Conservation (phyloP, 2,888 invertebrate genomes). For the Euproctis similis region DNA sequence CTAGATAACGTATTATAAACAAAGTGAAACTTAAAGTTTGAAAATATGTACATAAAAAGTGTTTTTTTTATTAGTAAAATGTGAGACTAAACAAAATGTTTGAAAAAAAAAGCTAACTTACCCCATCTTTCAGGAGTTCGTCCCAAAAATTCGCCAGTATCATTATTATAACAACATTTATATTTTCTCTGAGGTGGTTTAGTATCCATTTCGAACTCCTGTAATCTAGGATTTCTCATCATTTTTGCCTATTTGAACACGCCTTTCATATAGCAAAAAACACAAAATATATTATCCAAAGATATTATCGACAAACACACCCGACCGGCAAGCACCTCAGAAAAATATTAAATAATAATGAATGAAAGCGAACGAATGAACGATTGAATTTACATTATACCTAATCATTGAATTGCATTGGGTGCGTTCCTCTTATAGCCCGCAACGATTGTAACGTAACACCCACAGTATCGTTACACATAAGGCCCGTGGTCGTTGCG, state of each 20-base stretch:
- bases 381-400: no score
- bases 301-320: constrained; percentile 11
- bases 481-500: no score
- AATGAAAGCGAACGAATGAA: no score
- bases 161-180: constrained; percentile 47
- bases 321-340: no score
- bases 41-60: not conserved
- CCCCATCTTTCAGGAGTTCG: constrained; percentile 73
- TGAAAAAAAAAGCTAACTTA: constrained; percentile 37
- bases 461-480: no score
- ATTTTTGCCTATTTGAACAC: constrained; percentile 24
- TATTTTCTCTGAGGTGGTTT: constrained; percentile 33
- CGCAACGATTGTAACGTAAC: no score
- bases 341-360: no score
- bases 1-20: constrained; percentile 4
- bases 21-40: not conserved
- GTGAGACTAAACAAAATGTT: not conserved
- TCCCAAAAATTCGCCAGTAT: constrained; percentile 60
- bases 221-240: constrained; percentile 47
- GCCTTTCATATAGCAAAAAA: constrained; percentile 23
- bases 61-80: no score
- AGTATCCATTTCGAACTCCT: constrained; percentile 58
- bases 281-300: constrained; percentile 8
- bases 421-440: no score
- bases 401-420: no score